These are phyloP conservation scores for Halcyon badia DNA, from an alignment of 2,797 vertebrate genomes.

Conservation along the genomic window DNA sequence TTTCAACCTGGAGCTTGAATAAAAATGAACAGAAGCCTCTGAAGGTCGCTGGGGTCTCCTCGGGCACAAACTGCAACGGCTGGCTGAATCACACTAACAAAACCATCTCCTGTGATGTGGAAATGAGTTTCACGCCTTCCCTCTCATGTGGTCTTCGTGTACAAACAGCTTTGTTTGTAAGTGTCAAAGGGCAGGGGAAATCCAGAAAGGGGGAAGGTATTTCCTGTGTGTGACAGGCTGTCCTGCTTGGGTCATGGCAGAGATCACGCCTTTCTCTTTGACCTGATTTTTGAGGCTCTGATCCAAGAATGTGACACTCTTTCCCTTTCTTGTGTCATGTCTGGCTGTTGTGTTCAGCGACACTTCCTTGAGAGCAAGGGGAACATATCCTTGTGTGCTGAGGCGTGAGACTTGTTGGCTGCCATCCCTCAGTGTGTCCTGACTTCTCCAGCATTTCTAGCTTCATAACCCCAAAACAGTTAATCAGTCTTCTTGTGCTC, in stretches of 20 bases:
- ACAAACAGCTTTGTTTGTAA: slow-evolving; percentile 44
- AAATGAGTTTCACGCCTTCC: neutral
- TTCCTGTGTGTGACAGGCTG: slow-evolving; percentile 26
- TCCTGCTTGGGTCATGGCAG: neutral
- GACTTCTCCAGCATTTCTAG: neutral
- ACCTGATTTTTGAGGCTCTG: neutral
- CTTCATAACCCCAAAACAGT: neutral
- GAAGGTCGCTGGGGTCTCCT: neutral
- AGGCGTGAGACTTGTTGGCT: neutral
- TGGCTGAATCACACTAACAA: neutral
- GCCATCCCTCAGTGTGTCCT: neutral
- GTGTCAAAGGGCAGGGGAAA: slow-evolving; percentile 39
- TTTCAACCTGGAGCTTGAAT: neutral
- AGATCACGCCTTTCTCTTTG: neutral
- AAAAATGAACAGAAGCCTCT: neutral
- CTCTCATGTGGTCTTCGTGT: neutral
- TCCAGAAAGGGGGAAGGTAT: neutral
- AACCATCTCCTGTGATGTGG: neutral
- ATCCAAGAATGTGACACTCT: slow-evolving; percentile 5
- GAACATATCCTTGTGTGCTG: neutral
- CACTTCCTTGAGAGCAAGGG: neutral
- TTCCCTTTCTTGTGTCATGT: neutral
- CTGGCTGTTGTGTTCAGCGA: neutral
- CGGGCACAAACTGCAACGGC: neutral
- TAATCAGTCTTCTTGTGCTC: neutral